Conservation (phyloP, 2,888 invertebrate genomes). For the Eupithecia vulgata region DNA sequence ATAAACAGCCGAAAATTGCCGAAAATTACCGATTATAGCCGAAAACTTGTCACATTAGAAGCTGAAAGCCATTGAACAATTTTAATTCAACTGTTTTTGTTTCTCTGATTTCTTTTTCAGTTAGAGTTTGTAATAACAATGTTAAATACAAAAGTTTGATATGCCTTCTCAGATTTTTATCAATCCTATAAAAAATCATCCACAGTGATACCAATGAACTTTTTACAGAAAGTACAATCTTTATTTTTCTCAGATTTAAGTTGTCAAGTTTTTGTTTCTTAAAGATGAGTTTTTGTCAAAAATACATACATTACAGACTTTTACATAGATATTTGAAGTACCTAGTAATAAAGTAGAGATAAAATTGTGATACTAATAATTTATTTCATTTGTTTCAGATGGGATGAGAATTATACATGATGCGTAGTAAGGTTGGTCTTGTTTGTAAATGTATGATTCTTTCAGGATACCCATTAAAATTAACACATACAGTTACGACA, state of each 20-base stretch:
- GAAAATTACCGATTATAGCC: constrained; percentile 52
- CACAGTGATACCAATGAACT: too few species aligned
- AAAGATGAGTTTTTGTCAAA: not conserved
- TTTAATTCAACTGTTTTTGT: constrained; percentile 17
- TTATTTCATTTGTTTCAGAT: constrained; percentile 29
- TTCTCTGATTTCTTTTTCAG: too few species aligned
- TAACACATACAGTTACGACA: not conserved
- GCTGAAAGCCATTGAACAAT: constrained; percentile 23
- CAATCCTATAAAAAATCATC: too few species aligned
- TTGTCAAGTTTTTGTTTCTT: not conserved
- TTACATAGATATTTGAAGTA: constrained; percentile 8
- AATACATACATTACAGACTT: constrained; percentile 32
- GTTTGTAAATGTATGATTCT: constrained; percentile 5
- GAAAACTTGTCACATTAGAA: constrained; percentile 34
- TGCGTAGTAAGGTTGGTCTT: constrained; percentile 30
- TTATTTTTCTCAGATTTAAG: too few species aligned
- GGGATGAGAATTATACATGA: constrained; percentile 12
- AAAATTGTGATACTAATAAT: not conserved
- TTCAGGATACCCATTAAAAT: not conserved
- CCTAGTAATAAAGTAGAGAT: constrained; percentile 1
- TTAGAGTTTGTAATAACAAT: too few species aligned
- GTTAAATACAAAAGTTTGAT: too few species aligned
- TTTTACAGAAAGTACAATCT: too few species aligned
- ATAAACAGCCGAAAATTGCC: constrained; percentile 54
- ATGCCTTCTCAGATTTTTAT: too few species aligned